A percentile compares a stretch with the other conserved stretches of the same genome.
These are phyloP conservation scores for Pollimyrus isidori DNA, from an alignment of 2,113 vertebrate species.

Conservation along the genomic window DNA sequence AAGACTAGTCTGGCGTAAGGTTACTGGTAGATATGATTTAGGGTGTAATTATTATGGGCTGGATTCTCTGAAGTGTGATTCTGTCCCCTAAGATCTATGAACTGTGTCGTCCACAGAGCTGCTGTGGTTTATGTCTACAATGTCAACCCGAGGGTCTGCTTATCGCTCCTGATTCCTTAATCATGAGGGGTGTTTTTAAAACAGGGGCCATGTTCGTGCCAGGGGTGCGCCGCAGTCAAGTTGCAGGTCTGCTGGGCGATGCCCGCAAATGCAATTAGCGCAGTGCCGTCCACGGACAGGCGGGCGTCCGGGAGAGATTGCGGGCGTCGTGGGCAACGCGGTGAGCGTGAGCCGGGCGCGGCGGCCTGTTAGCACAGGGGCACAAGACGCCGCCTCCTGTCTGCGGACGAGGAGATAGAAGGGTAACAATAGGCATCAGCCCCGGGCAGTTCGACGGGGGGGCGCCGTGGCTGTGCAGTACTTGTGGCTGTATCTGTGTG, in stretches of 20 bases:
- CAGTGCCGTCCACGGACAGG: background rate
- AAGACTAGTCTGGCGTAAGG: background rate
- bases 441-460: background rate
- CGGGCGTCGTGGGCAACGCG: background rate
- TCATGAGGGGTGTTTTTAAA: background rate
- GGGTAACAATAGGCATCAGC: background rate
- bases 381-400: background rate
- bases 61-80: background rate
- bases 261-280: background rate
- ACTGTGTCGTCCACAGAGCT: background rate
- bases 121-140: background rate
- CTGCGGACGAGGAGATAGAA: background rate
- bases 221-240: background rate
- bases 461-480: background rate
- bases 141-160: background rate
- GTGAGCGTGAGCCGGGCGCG: background rate
- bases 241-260: background rate
- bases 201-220: background rate
- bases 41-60: background rate
- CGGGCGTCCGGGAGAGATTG: background rate
- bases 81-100: background rate
- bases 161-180: background rate
- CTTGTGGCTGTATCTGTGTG: background rate
- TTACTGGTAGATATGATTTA: background rate
- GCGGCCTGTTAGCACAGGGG: background rate